Percentiles rank a stretch among this genome's conserved stretches.
These are phyloP conservation scores for Polia nebulosa DNA, from an alignment of 2,888 invertebrate genomes.

Conservation along the genomic window DNA sequence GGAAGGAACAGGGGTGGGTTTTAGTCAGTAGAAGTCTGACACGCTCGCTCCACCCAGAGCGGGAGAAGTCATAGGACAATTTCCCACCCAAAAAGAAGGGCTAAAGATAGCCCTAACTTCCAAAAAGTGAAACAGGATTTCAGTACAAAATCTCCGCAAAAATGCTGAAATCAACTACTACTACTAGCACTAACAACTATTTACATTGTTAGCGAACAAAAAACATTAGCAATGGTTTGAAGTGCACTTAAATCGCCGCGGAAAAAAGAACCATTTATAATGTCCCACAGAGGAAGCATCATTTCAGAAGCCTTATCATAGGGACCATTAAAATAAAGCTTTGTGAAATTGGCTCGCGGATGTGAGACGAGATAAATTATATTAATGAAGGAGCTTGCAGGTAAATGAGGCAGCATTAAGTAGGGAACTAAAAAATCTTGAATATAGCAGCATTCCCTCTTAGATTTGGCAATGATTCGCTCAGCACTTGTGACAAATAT, in stretches of 20 bases:
- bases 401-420: slow-evolving; percentile 13
- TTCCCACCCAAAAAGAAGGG: no score
- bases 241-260: slow-evolving; percentile 19
- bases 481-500: neutral
- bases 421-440: slow-evolving; percentile 2
- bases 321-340: slow-evolving; percentile 18
- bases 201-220: slow-evolving; percentile 4
- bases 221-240: slow-evolving; percentile 10
- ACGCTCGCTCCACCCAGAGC: no score
- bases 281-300: slow-evolving; percentile 9
- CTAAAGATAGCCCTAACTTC: neutral
- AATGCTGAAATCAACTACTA: neutral
- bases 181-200: neutral
- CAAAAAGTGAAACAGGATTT: neutral
- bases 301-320: slow-evolving; percentile 11
- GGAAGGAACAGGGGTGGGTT: no score
- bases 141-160: neutral
- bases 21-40: no score
- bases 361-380: slow-evolving; percentile 10
- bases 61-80: no score
- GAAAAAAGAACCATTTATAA: slow-evolving; percentile 16
- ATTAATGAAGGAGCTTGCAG: slow-evolving; percentile 11
- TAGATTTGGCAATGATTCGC: neutral
- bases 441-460: neutral
- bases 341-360: slow-evolving; percentile 20